These are phyloP conservation scores for Cepphus grylle DNA, from an alignment of 2,113 vertebrate genomes.

Conservation along the genomic window DNA sequence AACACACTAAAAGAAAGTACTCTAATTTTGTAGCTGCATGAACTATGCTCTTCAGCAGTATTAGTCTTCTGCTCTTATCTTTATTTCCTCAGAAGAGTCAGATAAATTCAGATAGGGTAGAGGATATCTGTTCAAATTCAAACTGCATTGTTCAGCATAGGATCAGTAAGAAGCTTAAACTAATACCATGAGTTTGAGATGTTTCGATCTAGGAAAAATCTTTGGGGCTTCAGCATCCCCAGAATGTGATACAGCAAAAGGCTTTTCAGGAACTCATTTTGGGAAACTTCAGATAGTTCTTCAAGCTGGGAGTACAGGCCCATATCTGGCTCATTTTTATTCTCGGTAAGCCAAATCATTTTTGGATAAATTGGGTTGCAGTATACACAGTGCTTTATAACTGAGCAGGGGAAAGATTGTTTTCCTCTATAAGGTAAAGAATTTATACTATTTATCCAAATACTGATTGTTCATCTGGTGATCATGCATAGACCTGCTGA, in stretches of 20 bases:
- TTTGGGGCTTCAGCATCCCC: background rate
- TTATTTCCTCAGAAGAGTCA: background rate
- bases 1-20: background rate
- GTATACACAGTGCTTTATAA: background rate
- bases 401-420: background rate
- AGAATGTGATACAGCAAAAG: background rate
- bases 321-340: background rate
- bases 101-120: background rate
- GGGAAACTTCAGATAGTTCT: background rate
- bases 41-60: background rate
- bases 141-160: background rate
- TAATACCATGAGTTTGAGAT: background rate
- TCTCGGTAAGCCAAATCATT: background rate
- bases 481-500: background rate
- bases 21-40: background rate
- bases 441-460: background rate
- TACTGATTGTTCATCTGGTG: background rate
- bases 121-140: background rate
- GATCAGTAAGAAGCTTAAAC: background rate
- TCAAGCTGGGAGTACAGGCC: background rate
- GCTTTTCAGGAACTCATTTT: background rate
- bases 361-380: background rate
- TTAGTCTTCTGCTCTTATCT: background rate
- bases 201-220: background rate
- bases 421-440: background rate